Evolutionary conservation across 2,797 vertebrate genomes (phyloP).

Genomic region (Fundulus diaphanus): DNA sequence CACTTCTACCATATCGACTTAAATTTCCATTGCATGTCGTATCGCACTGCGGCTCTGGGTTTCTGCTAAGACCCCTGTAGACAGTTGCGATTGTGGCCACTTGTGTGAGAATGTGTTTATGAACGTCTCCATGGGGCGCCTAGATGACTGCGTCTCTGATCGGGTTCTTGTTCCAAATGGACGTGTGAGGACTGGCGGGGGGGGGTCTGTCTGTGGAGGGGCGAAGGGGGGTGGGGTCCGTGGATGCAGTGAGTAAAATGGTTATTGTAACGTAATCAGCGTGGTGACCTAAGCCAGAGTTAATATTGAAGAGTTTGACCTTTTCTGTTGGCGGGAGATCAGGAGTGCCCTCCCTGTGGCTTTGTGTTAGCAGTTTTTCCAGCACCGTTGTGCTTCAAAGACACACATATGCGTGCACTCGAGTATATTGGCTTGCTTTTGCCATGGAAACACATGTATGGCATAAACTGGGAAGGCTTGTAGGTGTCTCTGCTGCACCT

Average conservation of each 20-base stretch:
- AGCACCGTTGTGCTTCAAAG: constrained; percentile 7
- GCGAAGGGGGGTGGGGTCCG: constrained; percentile 5
- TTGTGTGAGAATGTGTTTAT: constrained; percentile 79
- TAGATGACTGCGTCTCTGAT: constrained; percentile 48
- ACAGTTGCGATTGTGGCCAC: constrained; percentile 61
- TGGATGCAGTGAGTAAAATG: constrained; percentile 66
- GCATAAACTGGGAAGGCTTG: constrained; percentile 3
- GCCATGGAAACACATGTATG: constrained; percentile 18
- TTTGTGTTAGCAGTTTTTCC: constrained; percentile 57
- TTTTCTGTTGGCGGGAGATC: constrained; percentile 70
- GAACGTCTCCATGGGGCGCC: constrained; percentile 73
- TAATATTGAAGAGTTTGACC: constrained; percentile 80
- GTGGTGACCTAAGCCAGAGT: constrained; percentile 71
- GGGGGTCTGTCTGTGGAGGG: constrained; percentile 31
- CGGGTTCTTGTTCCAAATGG: constrained; percentile 74
- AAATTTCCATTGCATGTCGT: constrained; percentile 56
- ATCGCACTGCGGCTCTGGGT: constrained; percentile 40
- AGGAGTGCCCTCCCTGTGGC: constrained; percentile 54
- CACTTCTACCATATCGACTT: constrained; percentile 70
- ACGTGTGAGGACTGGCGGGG: constrained; percentile 61
- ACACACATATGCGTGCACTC: neutral
- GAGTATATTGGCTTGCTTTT: neutral
- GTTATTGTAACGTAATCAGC: constrained; percentile 78
- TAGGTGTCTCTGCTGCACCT: neutral
- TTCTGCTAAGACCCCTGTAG: constrained; percentile 62